Percentiles rank a stretch among this genome's conserved stretches.
Evolutionary conservation across 2,888 invertebrate species (phyloP).

Genomic region (Ecdyonurus torrentis): DNA sequence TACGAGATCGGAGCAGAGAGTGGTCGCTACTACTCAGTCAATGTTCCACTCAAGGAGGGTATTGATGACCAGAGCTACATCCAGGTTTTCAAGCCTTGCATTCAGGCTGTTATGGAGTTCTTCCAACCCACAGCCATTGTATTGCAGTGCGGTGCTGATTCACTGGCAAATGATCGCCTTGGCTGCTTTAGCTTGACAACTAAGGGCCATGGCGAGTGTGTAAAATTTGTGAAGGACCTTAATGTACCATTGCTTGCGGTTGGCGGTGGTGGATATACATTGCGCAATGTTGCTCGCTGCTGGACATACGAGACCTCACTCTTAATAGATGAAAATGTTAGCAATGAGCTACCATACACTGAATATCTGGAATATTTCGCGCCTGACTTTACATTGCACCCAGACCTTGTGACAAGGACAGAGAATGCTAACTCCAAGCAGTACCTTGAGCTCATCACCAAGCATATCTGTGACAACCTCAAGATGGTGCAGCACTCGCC

Average conservation of each 20-base stretch:
- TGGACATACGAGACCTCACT: slow-evolving; percentile 99
- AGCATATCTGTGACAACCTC: slow-evolving; percentile 77
- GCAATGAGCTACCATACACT: slow-evolving; percentile 87
- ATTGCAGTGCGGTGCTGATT: slow-evolving; percentile 96
- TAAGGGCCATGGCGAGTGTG: slow-evolving; percentile 94
- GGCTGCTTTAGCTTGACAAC: slow-evolving; percentile 95
- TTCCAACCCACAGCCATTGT: slow-evolving; percentile 95
- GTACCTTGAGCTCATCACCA: slow-evolving; percentile 79
- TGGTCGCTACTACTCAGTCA: slow-evolving; percentile 92
- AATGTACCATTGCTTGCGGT: slow-evolving; percentile 85
- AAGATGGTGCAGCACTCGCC: slow-evolving; percentile 88
- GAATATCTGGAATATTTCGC: slow-evolving; percentile 96
- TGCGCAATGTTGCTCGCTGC: slow-evolving; percentile 92
- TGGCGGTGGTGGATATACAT: slow-evolving; percentile 72
- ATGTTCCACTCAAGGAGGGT: slow-evolving; percentile 94
- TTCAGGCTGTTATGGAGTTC: slow-evolving; percentile 86
- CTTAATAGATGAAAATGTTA: slow-evolving; percentile 79
- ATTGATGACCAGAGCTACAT: slow-evolving; percentile 89
- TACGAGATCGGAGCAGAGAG: slow-evolving; percentile 94
- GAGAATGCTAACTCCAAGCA: slow-evolving; percentile 93
- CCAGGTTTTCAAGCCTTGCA: slow-evolving; percentile 88
- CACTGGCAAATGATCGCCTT: slow-evolving; percentile 82
- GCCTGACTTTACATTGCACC: slow-evolving; percentile 91
- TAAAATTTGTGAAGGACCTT: slow-evolving; percentile 82
- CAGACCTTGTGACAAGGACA: slow-evolving; percentile 69